Evolutionary conservation across 53 echinoderm and acorn worm genomes (phyloP).

Genomic region (Hippasteria phrygiana): DNA sequence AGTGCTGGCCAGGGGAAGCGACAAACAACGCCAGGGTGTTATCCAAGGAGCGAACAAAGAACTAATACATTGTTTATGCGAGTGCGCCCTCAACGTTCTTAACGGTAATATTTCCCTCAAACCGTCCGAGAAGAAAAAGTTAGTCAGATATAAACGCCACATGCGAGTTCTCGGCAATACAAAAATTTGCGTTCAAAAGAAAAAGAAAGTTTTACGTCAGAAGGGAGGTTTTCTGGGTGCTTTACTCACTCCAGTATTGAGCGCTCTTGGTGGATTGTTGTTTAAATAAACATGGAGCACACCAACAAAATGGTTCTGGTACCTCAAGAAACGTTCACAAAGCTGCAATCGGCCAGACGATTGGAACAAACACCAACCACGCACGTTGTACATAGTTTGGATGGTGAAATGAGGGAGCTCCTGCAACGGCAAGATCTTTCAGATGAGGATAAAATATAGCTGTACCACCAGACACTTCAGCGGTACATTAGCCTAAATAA

Average conservation of each 20-base stretch:
- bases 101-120: constrained; percentile 71
- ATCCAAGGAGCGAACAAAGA: constrained; percentile 72
- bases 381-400: constrained; percentile 48
- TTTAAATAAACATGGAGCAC: constrained; percentile 70
- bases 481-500: constrained; percentile 65
- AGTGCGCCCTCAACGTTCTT: constrained; percentile 27
- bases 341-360: constrained; percentile 63
- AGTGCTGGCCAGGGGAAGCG: constrained; percentile 72
- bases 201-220: constrained; percentile 70
- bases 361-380: constrained; percentile 59
- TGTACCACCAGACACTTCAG: constrained; percentile 67
- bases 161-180: constrained; percentile 66
- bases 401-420: constrained; percentile 62
- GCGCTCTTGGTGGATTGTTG: constrained; percentile 41
- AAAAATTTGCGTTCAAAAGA: constrained; percentile 30
- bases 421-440: constrained; percentile 52
- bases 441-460: constrained; percentile 59
- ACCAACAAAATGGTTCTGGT: constrained; percentile 84
- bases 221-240: constrained; percentile 76
- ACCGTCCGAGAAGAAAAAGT: constrained; percentile 58
- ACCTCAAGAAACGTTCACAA: constrained; percentile 63
- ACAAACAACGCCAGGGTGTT: constrained; percentile 69
- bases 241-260: constrained; percentile 40
- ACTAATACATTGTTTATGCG: constrained; percentile 61
- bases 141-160: constrained; percentile 54